Percentiles rank a stretch among this genome's conserved stretches.
Evolutionary conservation across 1,140 invertebrate genomes (phyloP).

Genomic region (Zophobas atratus): DNA sequence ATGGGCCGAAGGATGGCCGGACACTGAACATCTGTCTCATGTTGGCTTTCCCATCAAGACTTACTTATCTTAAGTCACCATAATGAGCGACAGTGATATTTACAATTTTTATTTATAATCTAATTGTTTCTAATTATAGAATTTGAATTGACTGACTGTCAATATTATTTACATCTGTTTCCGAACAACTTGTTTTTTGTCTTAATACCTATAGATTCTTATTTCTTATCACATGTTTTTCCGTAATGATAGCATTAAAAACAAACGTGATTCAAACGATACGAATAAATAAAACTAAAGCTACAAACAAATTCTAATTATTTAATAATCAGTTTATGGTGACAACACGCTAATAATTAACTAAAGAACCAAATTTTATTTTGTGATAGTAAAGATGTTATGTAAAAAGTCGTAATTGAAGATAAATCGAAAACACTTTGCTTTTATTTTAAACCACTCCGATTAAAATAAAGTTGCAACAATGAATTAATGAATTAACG

Average conservation of each 20-base stretch:
- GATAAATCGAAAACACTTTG: too few species aligned
- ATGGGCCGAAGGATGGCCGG: constrained; percentile 22
- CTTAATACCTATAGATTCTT: constrained; percentile 4
- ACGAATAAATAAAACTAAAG: constrained; percentile 10
- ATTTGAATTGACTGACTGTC: not conserved
- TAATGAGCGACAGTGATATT: constrained; percentile 33
- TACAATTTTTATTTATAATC: constrained; percentile 42
- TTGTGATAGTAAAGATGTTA: not conserved
- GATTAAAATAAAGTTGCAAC: too few species aligned
- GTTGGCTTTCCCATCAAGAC: constrained; percentile 35
- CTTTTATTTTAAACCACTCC: too few species aligned
- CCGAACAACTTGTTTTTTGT: not conserved
- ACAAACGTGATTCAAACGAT: constrained; percentile 34
- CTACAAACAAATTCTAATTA: constrained; percentile 30
- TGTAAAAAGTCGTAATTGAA: too few species aligned
- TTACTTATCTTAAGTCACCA: constrained; percentile 42
- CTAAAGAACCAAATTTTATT: constrained; percentile 6
- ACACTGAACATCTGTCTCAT: constrained; percentile 36
- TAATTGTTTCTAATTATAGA: constrained; percentile 30
- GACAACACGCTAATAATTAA: too few species aligned
- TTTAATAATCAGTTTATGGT: constrained; percentile 8
- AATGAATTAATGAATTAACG: too few species aligned
- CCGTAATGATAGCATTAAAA: constrained; percentile 17
- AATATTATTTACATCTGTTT: not conserved
- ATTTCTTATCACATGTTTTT: constrained; percentile 9